These are phyloP conservation scores for Melanaphis sacchari DNA, from an alignment of 1,140 invertebrate genomes.

Conservation along the genomic window DNA sequence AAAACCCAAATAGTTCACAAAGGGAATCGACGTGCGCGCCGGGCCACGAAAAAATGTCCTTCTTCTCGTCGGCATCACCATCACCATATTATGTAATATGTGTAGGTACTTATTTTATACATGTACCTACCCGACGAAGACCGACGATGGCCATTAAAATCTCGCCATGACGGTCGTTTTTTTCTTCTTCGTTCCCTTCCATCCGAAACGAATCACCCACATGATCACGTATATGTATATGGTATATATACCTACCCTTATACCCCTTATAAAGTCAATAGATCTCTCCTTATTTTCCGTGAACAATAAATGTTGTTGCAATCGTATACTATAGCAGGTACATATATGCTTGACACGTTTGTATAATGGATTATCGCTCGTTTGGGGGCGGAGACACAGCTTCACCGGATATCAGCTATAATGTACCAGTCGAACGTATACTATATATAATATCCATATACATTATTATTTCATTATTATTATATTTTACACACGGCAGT, in stretches of 20 bases:
- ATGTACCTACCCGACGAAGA: neutral
- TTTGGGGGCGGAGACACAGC: conserved; percentile 21
- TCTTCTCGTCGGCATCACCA: neutral
- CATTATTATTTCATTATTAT: conserved; percentile 10
- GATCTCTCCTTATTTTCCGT: neutral
- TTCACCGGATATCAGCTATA: neutral
- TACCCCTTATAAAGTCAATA: neutral
- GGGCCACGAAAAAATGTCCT: neutral
- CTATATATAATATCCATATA: neutral
- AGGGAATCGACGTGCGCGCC: conserved; percentile 48
- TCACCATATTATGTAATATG: neutral
- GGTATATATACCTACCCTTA: neutral
- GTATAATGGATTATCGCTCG: neutral
- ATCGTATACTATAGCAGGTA: neutral
- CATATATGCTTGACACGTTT: neutral
- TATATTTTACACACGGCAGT: conserved; percentile 2
- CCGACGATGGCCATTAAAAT: conserved; percentile 46
- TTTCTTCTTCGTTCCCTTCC: neutral
- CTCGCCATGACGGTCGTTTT: conserved; percentile 34
- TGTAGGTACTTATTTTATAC: neutral
- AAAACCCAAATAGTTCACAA: conserved; percentile 40
- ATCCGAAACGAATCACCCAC: neutral
- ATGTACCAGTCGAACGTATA: neutral
- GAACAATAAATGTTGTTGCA: neutral
- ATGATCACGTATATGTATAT: neutral